These are phyloP conservation scores for Hiodon tergisus DNA, from an alignment of 2,113 vertebrate species.

Conservation along the genomic window DNA sequence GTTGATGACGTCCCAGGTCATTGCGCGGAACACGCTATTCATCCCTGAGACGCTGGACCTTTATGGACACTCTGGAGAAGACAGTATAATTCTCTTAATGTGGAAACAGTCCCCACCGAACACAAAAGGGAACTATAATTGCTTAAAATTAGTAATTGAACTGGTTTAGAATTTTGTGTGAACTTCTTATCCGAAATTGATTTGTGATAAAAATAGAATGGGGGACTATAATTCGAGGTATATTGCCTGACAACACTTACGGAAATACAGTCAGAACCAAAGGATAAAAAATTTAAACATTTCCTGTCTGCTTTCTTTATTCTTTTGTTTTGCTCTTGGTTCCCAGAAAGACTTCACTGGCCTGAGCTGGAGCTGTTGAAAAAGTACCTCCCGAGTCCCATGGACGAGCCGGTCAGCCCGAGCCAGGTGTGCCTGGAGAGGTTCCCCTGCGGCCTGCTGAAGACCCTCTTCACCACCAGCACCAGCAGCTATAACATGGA, in stretches of 20 bases:
- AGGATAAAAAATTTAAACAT: too few species aligned
- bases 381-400: conserved; percentile 69
- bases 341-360: conserved; percentile 82
- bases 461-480: conserved; percentile 73
- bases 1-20: neutral
- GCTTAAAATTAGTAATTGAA: too few species aligned
- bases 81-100: neutral
- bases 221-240: too few species aligned
- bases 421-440: conserved; percentile 61
- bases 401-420: conserved; percentile 51
- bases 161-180: too few species aligned
- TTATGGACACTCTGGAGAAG: neutral
- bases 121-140: too few species aligned
- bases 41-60: neutral
- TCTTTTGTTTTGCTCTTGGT: neutral
- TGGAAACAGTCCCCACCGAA: too few species aligned
- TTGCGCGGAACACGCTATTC: neutral
- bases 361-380: conserved; percentile 78
- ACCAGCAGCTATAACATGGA: conserved; percentile 78
- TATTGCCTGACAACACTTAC: too few species aligned
- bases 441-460: conserved; percentile 63
- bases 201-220: too few species aligned
- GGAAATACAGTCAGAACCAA: too few species aligned
- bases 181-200: too few species aligned
- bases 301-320: neutral